Evolutionary conservation across 2,797 vertebrate genomes (phyloP), one percentile per base, ranked within the genome.

Genomic region (Triplophysa bombifrons): DNA sequence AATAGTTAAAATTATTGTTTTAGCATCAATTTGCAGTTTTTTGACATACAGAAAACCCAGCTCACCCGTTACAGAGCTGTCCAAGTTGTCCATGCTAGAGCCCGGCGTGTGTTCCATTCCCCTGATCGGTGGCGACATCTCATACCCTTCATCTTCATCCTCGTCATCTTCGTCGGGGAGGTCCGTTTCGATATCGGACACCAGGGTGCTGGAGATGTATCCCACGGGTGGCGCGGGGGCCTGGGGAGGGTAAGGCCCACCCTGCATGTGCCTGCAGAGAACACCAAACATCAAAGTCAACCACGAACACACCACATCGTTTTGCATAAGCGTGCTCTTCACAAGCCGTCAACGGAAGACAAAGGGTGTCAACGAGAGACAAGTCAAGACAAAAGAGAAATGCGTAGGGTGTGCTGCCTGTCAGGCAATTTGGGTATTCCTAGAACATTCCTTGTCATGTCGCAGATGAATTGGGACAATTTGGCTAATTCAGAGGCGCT

Each of bases 11-110:
- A 0, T 55, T 65, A 8, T 27, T 17, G 27, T 61, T 63, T 30
- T 2, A 34, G 27, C 60, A 1, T 63, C 20, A 12, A 0, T 58
- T 22, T 19, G 60, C 30, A 17, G 19, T 41, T 38, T 64, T n/a
- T 41, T 22, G 20, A 65, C 1, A 53, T 38, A 25, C 6, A 16
- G 10, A 67, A 19, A 14, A 38, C 19, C 10, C 5, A 0, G 1
- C 84, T 93, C 89, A 99, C 98, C 98, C 95, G 98, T 96, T 89
- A 98, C 90, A 83, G 97, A 99, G 93, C 97, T 99, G 91, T 99
- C 97, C 87, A 99, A 91, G 93, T 99, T 99, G 93, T 99, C 97
- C 94, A 96, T 96, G 88, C 98, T 99, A 83, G 97, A 99, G 76
- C 96, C 97, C 8, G 98, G 96, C 25, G 96, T 99, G 92, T 98